phyloP scores from a whole-genome alignment of 2,888 invertebrate genomes.

The Diaprepes abbreviatus region DNA sequence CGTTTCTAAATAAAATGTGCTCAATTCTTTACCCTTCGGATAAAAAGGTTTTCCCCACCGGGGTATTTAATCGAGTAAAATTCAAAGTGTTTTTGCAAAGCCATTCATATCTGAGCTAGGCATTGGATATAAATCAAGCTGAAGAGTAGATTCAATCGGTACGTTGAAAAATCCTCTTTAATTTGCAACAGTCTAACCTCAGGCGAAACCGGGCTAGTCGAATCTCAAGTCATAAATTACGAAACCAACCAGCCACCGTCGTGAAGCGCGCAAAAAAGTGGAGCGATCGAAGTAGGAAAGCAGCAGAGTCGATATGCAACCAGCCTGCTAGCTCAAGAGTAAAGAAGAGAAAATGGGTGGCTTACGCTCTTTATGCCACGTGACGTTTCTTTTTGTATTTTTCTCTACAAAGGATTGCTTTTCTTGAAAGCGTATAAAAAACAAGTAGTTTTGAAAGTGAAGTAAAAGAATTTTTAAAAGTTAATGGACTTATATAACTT shows the following conservation, averaged over 20 bases:
- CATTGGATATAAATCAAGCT: constrained; percentile 61
- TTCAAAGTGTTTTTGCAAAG: constrained; percentile 21
- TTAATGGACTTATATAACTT: no score
- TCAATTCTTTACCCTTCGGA: neutral
- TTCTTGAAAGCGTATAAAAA: constrained; percentile 16
- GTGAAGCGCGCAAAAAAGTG: constrained; percentile 35
- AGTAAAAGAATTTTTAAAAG: neutral
- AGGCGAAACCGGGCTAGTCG: constrained; percentile 59
- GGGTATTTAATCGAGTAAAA: constrained; percentile 11
- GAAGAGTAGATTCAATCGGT: constrained; percentile 66
- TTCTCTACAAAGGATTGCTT: constrained; percentile 18
- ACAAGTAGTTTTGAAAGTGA: constrained; percentile 15
- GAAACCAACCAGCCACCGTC: constrained; percentile 51
- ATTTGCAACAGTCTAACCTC: constrained; percentile 66
- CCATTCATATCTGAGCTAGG: constrained; percentile 29
- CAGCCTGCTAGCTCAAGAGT: constrained; percentile 33
- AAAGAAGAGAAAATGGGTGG: constrained; percentile 38
- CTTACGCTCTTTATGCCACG: constrained; percentile 40
- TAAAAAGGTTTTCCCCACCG: neutral
- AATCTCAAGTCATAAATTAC: constrained; percentile 63
- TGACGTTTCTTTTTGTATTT: constrained; percentile 32
- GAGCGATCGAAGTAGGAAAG: constrained; percentile 33
- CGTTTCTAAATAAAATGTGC: neutral
- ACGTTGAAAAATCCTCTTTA: constrained; percentile 66
- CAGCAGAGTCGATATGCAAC: constrained; percentile 39